Evolutionary conservation across 2,888 invertebrate genomes (phyloP).

Genomic region (Ametastegia equiseti): DNA sequence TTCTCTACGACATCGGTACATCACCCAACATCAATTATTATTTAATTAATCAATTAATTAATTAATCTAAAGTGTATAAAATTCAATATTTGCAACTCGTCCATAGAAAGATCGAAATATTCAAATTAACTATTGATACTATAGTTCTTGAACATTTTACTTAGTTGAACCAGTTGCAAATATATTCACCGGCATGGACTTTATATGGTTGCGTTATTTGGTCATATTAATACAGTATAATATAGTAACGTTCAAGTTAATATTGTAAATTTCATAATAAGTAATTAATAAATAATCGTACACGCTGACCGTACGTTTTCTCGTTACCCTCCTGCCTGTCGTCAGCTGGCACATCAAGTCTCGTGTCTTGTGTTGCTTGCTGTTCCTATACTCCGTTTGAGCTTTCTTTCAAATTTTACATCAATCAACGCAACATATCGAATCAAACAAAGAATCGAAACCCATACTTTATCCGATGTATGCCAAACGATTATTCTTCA

Average conservation of each 20-base stretch:
- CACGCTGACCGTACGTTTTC: conserved; percentile 49
- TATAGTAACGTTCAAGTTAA: conserved; percentile 6
- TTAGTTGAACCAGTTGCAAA: conserved; percentile 14
- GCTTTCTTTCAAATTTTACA: conserved; percentile 2
- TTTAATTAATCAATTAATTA: conserved; percentile 21
- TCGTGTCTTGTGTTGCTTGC: conserved; percentile 74
- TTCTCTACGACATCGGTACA: conserved; percentile 45
- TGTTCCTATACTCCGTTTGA: conserved; percentile 62
- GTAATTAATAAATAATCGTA: conserved; percentile 35
- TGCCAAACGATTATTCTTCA: neutral
- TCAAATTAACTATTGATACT: neutral
- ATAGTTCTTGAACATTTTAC: neutral
- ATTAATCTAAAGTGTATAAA: conserved; percentile 38
- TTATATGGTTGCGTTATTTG: conserved; percentile 21
- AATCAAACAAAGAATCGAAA: neutral
- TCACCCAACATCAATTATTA: conserved; percentile 44
- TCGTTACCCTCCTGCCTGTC: conserved; percentile 67
- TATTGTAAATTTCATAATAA: conserved; percentile 29
- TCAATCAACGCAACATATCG: neutral
- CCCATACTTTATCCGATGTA: neutral
- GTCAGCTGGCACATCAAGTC: conserved; percentile 73
- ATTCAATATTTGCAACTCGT: conserved; percentile 27
- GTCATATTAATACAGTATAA: conserved; percentile 11
- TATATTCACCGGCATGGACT: conserved; percentile 2
- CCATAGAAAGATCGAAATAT: neutral